Evolutionary conservation across 2,888 invertebrate genomes (phyloP), one percentile per base, ranked within the genome.

Genomic region (Parasteatoda lunata): DNA sequence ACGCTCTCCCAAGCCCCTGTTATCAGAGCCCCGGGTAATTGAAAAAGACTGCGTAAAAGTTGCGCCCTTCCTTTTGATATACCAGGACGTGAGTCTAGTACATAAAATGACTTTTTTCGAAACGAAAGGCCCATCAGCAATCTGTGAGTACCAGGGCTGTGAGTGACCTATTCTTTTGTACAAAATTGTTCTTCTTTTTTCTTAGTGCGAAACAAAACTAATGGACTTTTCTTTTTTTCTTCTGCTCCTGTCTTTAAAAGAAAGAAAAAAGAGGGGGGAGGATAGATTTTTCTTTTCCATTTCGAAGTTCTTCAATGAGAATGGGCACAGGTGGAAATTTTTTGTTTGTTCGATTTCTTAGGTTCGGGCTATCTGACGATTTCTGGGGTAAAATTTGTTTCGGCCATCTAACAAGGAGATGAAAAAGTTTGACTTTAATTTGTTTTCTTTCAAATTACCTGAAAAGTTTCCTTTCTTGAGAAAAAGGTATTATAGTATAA

Each of bases 71-170:
- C 59, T 59, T 59, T 59, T 59, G 59, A 59, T 59, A n/a, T 59
- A 59, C 11, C 11, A 8, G 59, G 59, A 59, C 59, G 59, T 59
- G 59, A 59, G 59, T 59, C 59, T n/a, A n/a, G 59, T 59, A 59
- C 59, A 59, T 59, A 59, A 59, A 59, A 59, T n/a, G 59, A 59
- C 59, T 59, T 59, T 30, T n/a, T 59, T n/a, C 59, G 59, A 59
- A 59, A 59, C 59, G n/a, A 59, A 30, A 30, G n/a, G 59, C 9
- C 59, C 59, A 59, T 59, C 59, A 59, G 59, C 59, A 59, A 59
- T 59, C 59, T n/a, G 59, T 59, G 59, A 13, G 30, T 30, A 30
- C 30, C 30, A 30, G 30, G 30, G 30, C 30, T 30, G 30, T 30
- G 30, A 59, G 11, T 59, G 59, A 59, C 59, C 59, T 30, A 59